phyloP scores from a whole-genome alignment of 1,140 invertebrate species.

The Zaprionus inermis region DNA sequence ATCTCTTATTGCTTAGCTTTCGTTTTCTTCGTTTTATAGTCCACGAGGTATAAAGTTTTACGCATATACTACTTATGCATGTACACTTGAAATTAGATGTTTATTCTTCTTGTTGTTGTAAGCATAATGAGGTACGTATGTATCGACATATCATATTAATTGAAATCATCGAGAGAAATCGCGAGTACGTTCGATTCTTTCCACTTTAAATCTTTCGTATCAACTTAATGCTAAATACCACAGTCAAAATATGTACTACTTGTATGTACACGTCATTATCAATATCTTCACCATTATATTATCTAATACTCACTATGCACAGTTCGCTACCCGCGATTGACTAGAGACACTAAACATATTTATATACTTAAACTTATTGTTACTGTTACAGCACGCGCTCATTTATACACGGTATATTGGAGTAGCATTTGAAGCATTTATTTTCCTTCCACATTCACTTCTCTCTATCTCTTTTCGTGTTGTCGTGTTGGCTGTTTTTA shows the following conservation, averaged over 20 bases:
- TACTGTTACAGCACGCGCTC: constrained; percentile 72
- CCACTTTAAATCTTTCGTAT: constrained; percentile 50
- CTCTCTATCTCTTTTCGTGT: neutral
- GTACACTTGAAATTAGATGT: constrained; percentile 53
- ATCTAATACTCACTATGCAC: neutral
- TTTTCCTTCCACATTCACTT: neutral
- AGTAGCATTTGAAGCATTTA: constrained; percentile 50
- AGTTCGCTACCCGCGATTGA: neutral
- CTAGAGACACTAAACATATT: neutral
- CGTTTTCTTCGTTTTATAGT: constrained; percentile 64
- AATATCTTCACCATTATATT: constrained; percentile 1
- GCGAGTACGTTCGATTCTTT: constrained; percentile 31
- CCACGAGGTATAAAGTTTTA: constrained; percentile 80
- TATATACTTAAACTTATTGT: constrained; percentile 70
- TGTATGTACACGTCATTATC: constrained; percentile 38
- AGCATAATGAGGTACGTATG: constrained; percentile 81
- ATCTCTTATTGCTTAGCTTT: constrained; percentile 35
- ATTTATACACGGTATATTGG: constrained; percentile 79
- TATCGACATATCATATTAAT: constrained; percentile 67
- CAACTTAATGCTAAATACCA: constrained; percentile 84
- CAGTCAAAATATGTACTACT: constrained; percentile 81
- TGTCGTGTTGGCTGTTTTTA: constrained; percentile 3
- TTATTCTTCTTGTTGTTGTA: constrained; percentile 58
- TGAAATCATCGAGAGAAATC: constrained; percentile 28
- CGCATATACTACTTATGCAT: constrained; percentile 6